These are phyloP conservation scores for Percopsis transmontana DNA, from an alignment of 2,113 vertebrate genomes.

Conservation along the genomic window DNA sequence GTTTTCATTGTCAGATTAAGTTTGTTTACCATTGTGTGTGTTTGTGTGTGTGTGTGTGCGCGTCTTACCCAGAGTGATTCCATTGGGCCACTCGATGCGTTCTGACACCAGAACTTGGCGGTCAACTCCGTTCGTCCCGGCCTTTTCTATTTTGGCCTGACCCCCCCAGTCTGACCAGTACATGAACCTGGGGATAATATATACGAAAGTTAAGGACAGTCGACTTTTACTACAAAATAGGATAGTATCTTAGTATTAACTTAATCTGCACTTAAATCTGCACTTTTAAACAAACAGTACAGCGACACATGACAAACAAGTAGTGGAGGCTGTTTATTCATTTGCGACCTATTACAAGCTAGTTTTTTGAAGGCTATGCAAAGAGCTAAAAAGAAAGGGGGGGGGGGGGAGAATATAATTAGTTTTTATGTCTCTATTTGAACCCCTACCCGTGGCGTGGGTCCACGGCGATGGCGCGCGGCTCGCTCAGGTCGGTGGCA, in stretches of 20 bases:
- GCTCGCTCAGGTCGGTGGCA: constrained; percentile 87
- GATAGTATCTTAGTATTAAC: not conserved
- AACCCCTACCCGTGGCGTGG: constrained; percentile 87
- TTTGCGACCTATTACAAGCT: too few species aligned
- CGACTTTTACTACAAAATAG: not conserved
- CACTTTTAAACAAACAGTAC: too few species aligned
- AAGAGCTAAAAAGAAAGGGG: too few species aligned
- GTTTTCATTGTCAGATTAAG: too few species aligned
- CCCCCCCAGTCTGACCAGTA: constrained; percentile 99
- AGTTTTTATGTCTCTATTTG: not conserved
- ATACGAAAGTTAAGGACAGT: not conserved
- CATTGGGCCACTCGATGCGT: constrained; percentile 97
- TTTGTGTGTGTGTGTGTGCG: too few species aligned
- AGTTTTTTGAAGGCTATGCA: too few species aligned
- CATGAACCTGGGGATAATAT: constrained; percentile 85
- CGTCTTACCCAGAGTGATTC: constrained; percentile 91
- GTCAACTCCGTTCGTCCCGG: constrained; percentile 91
- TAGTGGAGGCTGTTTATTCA: too few species aligned
- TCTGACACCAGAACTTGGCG: constrained; percentile 89
- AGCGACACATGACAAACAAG: too few species aligned
- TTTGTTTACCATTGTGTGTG: too few species aligned
- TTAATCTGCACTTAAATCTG: too few species aligned
- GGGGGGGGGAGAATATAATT: not conserved
- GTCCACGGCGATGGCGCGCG: constrained; percentile 93
- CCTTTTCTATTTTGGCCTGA: constrained; percentile 94